Conservation (phyloP, 2,113 vertebrate species). For the Motacilla alba region DNA sequence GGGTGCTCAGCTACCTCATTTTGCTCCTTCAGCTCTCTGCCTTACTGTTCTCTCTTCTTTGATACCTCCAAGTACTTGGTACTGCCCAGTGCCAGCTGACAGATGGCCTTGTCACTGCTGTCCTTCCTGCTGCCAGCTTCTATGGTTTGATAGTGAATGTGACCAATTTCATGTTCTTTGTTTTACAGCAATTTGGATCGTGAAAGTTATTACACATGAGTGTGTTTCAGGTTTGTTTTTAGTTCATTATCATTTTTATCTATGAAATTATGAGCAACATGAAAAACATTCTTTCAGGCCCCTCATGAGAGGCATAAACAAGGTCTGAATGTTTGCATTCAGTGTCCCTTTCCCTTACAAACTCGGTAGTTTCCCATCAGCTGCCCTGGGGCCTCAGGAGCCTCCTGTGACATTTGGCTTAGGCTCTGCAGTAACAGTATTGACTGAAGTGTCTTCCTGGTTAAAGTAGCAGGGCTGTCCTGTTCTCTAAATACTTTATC, state of each 20-base stretch:
- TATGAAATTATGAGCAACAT: not conserved
- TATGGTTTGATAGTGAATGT: rapidly evolving
- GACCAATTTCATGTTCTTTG: not conserved
- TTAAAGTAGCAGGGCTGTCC: not conserved
- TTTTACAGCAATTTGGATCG: not conserved
- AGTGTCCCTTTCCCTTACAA: not conserved
- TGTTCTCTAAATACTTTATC: not conserved
- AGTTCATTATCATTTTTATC: not conserved
- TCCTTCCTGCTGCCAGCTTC: not conserved
- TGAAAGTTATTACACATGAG: not conserved
- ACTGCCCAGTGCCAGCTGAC: not conserved
- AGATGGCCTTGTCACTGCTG: not conserved
- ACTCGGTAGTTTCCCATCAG: not conserved
- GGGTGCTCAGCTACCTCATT: not conserved
- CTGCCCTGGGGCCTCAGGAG: not conserved
- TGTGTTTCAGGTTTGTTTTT: not conserved
- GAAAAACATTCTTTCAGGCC: not conserved
- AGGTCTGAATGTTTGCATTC: not conserved
- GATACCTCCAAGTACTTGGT: not conserved
- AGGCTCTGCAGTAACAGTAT: slow-evolving; percentile 10
- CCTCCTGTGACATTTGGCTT: not conserved
- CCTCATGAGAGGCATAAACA: not conserved
- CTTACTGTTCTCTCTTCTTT: not conserved
- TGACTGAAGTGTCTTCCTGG: not conserved
- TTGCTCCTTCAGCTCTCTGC: not conserved